Evolutionary conservation across 2,888 invertebrate species (phyloP).

Genomic region (Orthosia gracilis): DNA sequence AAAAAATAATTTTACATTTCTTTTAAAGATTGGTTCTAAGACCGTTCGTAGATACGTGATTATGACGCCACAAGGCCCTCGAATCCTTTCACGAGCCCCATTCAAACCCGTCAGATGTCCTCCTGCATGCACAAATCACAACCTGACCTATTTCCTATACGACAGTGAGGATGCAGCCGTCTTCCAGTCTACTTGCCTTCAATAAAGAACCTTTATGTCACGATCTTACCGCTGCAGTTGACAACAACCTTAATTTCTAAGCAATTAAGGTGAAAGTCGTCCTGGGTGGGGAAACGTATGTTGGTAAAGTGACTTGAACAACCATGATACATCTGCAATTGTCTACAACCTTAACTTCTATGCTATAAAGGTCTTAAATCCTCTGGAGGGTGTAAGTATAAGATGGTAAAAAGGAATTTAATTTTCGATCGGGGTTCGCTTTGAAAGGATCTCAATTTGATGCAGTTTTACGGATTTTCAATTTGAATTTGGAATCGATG

Average conservation of each 20-base stretch:
- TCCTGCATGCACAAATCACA: constrained; percentile 24
- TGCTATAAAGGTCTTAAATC: constrained; percentile 11
- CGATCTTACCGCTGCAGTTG: constrained; percentile 11
- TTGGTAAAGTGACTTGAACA: too few relatives aligned
- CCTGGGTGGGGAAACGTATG: rapidly evolving
- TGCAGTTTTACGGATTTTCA: constrained; percentile 56
- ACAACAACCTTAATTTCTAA: constrained; percentile 2
- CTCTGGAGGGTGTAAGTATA: neutral
- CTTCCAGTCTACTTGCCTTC: constrained; percentile 60
- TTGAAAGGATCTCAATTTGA: constrained; percentile 54
- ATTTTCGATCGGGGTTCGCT: constrained; percentile 55
- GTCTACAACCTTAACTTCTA: constrained; percentile 3
- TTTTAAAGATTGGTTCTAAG: neutral
- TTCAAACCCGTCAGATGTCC: constrained; percentile 31
- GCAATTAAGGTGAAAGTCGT: constrained; percentile 8
- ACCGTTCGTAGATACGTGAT: neutral
- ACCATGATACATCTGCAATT: constrained; percentile 14
- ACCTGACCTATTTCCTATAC: constrained; percentile 53
- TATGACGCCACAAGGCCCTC: neutral
- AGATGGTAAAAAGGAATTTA: constrained; percentile 56
- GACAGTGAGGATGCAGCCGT: constrained; percentile 54
- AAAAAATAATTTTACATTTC: too few relatives aligned
- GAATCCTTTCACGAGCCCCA: constrained; percentile 7
- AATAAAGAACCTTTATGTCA: constrained; percentile 53
- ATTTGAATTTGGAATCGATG: constrained; percentile 28